Evolutionary conservation across 2,797 vertebrate genomes (phyloP), one percentile per base, ranked within the genome.

Genomic region (Sebastes minor): DNA sequence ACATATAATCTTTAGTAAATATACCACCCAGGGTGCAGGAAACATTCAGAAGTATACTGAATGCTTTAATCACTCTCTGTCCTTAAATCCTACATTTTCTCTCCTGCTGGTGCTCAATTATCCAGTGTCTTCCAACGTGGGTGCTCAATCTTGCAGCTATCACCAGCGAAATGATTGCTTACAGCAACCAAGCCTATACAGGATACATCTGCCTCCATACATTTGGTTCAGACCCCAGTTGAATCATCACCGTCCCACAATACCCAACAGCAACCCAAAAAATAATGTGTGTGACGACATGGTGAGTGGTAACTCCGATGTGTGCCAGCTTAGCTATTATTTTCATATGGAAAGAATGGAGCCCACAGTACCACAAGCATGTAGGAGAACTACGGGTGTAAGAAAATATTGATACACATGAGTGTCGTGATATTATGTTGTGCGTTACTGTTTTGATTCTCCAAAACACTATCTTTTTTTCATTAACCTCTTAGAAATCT

Each of bases 91-190:
- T 42, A 5, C 23, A 23, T 42, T 25, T 14, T 42, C 35, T 4
- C 30, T 63, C n/a, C 30, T 10, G 25, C 60, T 61, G 35, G 6
- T 63, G 57, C 23, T 74, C 59, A 73, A 8, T 84, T 65, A 77
- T 74, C 69, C 30, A 38, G 46, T n/a, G 23, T 52, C 59, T 22
- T 82, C n/a, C 32, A 27, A 6, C 11, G 28, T 22, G 14, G 62
- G 38, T 64, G 55, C 59, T 80, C 65, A 30, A 27, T 83, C 69
- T 62, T 75, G 57, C 46, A 76, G 69, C 62, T 64, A 46, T 75
- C 20, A 33, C 27, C 10, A 35, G 18, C 22, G 35, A 69, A 64
- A 57, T 62, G 42, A 23, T 22, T 71, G 52, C 66, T 52, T 30
- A 22, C 71, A 71, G 8, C 52, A 49, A 66, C 38, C n/a, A 72